These are phyloP conservation scores for Congeria kusceri DNA, from an alignment of 2,888 invertebrate genomes.

Conservation along the genomic window DNA sequence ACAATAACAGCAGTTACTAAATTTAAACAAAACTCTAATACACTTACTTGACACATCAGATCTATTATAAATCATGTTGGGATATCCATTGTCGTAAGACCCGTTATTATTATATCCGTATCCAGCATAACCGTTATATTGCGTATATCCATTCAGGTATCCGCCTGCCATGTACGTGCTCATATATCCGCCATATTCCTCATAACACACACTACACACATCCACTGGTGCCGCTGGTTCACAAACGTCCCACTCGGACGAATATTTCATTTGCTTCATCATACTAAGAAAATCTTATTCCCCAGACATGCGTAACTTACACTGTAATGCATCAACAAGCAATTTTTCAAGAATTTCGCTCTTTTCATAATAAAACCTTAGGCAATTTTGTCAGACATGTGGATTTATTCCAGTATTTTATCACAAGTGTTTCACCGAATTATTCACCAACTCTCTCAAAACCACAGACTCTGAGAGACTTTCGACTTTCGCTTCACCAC, in stretches of 20 bases:
- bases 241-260: conserved; percentile 60
- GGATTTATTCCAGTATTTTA: too few relatives aligned
- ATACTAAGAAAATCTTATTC: too few relatives aligned
- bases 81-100: conserved; percentile 52
- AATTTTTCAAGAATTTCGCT: too few relatives aligned
- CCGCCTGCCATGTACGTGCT: conserved; percentile 45
- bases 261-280: conserved; percentile 67
- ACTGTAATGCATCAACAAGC: too few relatives aligned
- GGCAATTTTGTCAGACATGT: too few relatives aligned
- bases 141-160: conserved; percentile 53
- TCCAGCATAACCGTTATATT: conserved; percentile 51
- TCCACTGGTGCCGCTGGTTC: conserved; percentile 57
- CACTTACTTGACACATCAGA: conserved; percentile 55
- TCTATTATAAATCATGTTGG: conserved; percentile 54
- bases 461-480: too few relatives aligned
- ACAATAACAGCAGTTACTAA: too few relatives aligned
- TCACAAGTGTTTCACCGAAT: too few relatives aligned
- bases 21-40: neutral
- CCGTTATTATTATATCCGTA: conserved; percentile 55
- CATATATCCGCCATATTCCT: conserved; percentile 72
- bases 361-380: too few relatives aligned
- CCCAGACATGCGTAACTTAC: too few relatives aligned
- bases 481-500: too few relatives aligned
- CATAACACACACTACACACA: conserved; percentile 77
- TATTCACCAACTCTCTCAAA: too few relatives aligned